Base-by-base conservation (phyloP, 2,888 invertebrate species). In the Latrodectus hesperus region DNA sequence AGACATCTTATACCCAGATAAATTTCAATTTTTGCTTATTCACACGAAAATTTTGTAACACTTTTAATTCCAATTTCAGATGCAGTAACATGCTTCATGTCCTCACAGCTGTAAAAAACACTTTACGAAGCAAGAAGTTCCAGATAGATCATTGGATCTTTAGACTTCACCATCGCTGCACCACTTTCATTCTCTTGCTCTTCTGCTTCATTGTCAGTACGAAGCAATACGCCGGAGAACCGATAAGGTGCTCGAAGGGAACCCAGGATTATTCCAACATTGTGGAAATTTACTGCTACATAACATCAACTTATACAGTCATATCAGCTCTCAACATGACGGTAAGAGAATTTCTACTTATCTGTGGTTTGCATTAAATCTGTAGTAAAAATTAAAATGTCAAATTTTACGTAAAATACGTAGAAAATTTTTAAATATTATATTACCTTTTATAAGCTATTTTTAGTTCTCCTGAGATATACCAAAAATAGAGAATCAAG, bases 261-360 rank as follows among this genome's bases (percentile, higher is more conserved):
- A 88, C 89, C 17, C 75, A 71, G 17, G 83, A 90, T 53, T 80
- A 89, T 64, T 89, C 89, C 17, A 68, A 83, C 51, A 79, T 90
- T 80, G 96, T 97, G 90, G 97, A 97, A 93, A 97, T 97, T 0
- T 97, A 95, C 92, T 97, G 97, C 92, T 97, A 97, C 97, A 97
- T 97, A 91, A 96, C 96, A 64, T 96, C 96, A 73, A 97, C 97
- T 22, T 88, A 84, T 26, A 77, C 81, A 22, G 78, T 88, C 8
- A 71, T 71, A 49, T 75, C 64, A 51, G 88, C 88, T 16, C 53
- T 83, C n/a, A 88, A 88, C 68, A 26, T 70, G 49, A 83, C 83
- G 55, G 88, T 88, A 49, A 64, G 79, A 6, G 38, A 38, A 6
- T 38, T 38, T 38, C 6, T 6, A 38, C 38, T 38, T 38, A 6